A percentile compares a stretch with the other conserved stretches of the same genome.
Evolutionary conservation across 2,797 vertebrate species (phyloP).

Genomic region (Sebastes hubbsi): DNA sequence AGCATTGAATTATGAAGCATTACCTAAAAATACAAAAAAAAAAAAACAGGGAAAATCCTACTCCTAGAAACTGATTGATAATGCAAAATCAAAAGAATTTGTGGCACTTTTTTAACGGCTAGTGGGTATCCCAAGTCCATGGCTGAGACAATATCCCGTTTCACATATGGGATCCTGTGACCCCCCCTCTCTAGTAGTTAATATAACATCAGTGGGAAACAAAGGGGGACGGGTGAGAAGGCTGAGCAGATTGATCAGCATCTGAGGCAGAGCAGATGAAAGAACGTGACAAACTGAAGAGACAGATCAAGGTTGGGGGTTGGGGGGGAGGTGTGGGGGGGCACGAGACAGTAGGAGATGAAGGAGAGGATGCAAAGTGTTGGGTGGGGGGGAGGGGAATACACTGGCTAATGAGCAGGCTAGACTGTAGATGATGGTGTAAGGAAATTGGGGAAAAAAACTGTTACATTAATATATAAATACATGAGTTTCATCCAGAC

Average conservation of each 20-base stretch:
- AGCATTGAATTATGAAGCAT: neutral
- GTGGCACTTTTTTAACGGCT: neutral
- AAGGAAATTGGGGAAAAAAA: neutral
- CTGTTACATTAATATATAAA: neutral
- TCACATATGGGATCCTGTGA: neutral
- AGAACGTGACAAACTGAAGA: constrained; percentile 32
- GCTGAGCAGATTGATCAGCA: constrained; percentile 45
- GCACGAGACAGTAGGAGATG: too few relatives aligned
- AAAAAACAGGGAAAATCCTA: neutral
- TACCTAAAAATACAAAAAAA: neutral
- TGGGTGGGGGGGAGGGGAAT: too few relatives aligned
- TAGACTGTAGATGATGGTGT: constrained; percentile 5
- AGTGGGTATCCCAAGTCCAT: neutral
- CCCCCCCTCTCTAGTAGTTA: neutral
- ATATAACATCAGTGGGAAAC: neutral
- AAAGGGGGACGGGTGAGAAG: neutral
- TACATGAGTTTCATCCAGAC: neutral
- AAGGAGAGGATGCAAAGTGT: too few relatives aligned
- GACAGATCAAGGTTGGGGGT: constrained; percentile 39
- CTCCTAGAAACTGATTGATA: neutral
- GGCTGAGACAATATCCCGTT: neutral
- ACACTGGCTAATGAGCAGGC: constrained; percentile 30
- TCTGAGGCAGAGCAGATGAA: constrained; percentile 45
- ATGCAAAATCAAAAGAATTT: neutral
- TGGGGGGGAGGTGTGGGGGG: neutral